These are phyloP conservation scores for Achlya flavicornis DNA, from an alignment of 2,888 invertebrate genomes.

Conservation along the genomic window DNA sequence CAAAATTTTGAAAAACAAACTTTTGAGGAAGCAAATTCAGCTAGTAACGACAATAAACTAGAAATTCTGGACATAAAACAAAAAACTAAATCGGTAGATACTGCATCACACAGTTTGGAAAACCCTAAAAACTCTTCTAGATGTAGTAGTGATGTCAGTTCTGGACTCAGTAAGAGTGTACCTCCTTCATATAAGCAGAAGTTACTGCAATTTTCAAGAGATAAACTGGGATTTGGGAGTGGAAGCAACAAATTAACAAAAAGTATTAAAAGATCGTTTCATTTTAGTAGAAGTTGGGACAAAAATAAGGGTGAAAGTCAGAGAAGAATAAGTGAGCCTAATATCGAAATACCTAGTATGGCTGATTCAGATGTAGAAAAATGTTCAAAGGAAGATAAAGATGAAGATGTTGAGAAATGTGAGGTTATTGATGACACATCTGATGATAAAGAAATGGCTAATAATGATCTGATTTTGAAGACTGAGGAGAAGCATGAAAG, in stretches of 20 bases:
- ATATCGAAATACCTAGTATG: conserved; percentile 61
- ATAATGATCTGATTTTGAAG: conserved; percentile 65
- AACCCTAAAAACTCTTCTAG: conserved; percentile 75
- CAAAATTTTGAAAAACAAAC: conserved; percentile 46
- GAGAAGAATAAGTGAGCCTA: conserved; percentile 76
- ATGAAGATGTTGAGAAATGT: conserved; percentile 72
- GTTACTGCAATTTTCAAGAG: conserved; percentile 76
- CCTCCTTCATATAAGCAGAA: conserved; percentile 81
- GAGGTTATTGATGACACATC: conserved; percentile 73
- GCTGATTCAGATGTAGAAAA: conserved; percentile 56
- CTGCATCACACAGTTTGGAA: conserved; percentile 76
- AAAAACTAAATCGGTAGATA: conserved; percentile 65
- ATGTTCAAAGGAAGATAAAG: conserved; percentile 72
- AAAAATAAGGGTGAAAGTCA: conserved; percentile 70
- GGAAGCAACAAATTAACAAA: conserved; percentile 75
- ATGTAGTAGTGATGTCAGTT: conserved; percentile 71
- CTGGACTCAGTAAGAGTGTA: conserved; percentile 78
- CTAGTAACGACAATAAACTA: conserved; percentile 38
- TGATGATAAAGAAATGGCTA: conserved; percentile 71
- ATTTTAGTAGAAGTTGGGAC: conserved; percentile 77
- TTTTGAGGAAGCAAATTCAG: conserved; percentile 37
- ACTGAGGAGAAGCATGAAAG: conserved; percentile 66
- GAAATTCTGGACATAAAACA: conserved; percentile 53
- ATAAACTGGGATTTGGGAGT: conserved; percentile 76
- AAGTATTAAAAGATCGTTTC: conserved; percentile 78